Evolutionary conservation across 2,888 invertebrate species (phyloP), one percentile per base, ranked within the genome.

Genomic region (Zele albiditarsus): DNA sequence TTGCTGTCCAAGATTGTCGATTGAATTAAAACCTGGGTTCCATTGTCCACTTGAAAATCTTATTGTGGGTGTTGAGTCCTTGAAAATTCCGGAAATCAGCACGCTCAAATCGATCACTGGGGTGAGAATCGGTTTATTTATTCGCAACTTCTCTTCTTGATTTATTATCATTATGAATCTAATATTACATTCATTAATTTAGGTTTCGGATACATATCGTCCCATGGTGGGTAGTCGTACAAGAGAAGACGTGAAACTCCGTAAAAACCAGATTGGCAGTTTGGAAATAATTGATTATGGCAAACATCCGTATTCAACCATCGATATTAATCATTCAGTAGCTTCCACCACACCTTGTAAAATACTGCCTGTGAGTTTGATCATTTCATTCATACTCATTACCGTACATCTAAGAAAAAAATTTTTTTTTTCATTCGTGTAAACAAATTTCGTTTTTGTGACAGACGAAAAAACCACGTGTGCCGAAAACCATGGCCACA

Each of bases 41-140:
- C 88, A 89, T 75, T 86, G 78, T 42, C 91, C 90, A 23, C 89
- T 82, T 75, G 90, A 89, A 74, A 57, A 72, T 49, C 10, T 27
- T 14, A 20, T 16, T 14, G 27, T 6, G 20, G 60, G 49, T 25
- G 33, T 58, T 28, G n/a, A 53, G 23, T 8, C n/a, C 20, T 12
- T 20, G 12, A 53, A 27, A 60, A 63, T 67, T 63, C 38, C 57
- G 57, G 66, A 77, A 57, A 46, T 53, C 63, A 65, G 68, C 25
- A 73, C 33, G 33, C 27, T 42, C n/a, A 27, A 16, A 25, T 16
- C 16, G 0, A 16, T 12, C 12, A 42, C 20, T n/a, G 60, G 53
- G 2, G 53, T 53, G 20, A 46, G 2, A 0, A 3, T n/a, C 16
- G 16, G 4, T n/a, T n/a, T 46, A 46, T 46, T 16, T 16, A 46